A percentile compares a stretch with the other conserved stretches of the same genome.
These are phyloP conservation scores for Pseudorhiza aurosa DNA, from an alignment of 30 jellyfish, hydroid and myxozoan genomes.

Conservation along the genomic window DNA sequence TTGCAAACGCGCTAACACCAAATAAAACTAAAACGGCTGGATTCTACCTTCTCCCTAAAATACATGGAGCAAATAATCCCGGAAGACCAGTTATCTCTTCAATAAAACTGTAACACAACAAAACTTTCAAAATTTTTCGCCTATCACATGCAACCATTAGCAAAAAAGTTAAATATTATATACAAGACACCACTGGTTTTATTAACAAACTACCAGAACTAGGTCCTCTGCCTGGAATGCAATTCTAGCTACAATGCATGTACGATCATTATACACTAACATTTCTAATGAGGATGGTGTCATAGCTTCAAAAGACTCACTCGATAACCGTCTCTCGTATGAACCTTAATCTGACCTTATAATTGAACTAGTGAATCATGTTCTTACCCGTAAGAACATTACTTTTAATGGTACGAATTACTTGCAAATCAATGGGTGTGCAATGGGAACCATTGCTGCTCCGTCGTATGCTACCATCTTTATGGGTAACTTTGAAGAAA, in stretches of 20 bases:
- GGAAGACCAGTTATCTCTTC: constrained; percentile 9
- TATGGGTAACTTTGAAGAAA: constrained; percentile 61
- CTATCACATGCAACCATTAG: constrained; percentile 12
- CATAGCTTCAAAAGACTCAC: neutral
- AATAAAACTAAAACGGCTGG: constrained; percentile 15
- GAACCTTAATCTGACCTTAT: neutral
- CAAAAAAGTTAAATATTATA: constrained; percentile 2
- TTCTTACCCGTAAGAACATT: neutral
- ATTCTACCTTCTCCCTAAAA: constrained; percentile 9
- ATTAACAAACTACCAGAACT: neutral
- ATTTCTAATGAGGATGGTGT: constrained; percentile 3
- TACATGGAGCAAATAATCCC: constrained; percentile 1
- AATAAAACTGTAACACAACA: neutral
- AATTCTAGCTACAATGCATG: constrained; percentile 4
- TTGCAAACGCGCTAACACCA: neutral
- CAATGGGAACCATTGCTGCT: constrained; percentile 72
- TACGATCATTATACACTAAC: constrained; percentile 5
- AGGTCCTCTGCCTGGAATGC: constrained; percentile 3
- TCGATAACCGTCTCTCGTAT: neutral
- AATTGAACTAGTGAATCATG: neutral
- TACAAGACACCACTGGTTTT: constrained; percentile 1
- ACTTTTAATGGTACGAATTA: constrained; percentile 17
- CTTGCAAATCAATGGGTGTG: constrained; percentile 43
- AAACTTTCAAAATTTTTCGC: neutral
- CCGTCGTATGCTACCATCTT: constrained; percentile 53